phyloP scores from a whole-genome alignment of 2,797 vertebrate genomes.

The Malurus splendens region DNA sequence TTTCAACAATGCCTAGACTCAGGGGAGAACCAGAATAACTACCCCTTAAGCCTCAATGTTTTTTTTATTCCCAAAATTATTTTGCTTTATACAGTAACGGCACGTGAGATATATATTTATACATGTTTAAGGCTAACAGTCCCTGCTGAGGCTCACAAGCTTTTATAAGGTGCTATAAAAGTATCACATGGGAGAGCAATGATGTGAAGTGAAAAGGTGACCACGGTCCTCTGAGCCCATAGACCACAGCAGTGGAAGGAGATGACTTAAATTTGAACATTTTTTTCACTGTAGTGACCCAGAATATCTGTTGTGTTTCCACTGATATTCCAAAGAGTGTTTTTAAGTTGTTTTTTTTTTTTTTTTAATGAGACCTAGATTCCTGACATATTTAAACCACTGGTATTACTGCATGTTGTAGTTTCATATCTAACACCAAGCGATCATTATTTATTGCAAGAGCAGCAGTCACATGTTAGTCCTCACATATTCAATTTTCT shows the following conservation, averaged over 20 bases:
- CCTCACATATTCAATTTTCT: not conserved
- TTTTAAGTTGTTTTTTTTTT: not conserved
- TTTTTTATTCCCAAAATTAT: not conserved
- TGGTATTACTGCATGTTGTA: not conserved
- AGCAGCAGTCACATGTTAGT: not conserved
- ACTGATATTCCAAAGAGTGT: not conserved
- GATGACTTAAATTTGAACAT: too few species aligned
- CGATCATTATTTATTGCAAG: rapidly evolving
- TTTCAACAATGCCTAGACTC: not conserved
- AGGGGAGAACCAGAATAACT: not conserved
- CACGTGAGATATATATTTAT: not conserved
- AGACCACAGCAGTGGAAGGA: not conserved
- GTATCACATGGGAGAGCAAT: not conserved
- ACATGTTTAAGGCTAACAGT: not conserved
- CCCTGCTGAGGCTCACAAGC: not conserved
- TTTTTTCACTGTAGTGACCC: too few species aligned
- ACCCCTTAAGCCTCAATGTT: not conserved
- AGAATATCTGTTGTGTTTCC: too few species aligned
- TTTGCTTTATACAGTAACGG: not conserved
- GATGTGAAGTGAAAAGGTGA: not conserved
- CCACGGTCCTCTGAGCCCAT: not conserved
- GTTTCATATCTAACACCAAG: not conserved
- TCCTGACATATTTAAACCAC: not conserved
- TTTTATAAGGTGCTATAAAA: not conserved
- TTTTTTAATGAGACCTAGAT: not conserved